phyloP scores from a whole-genome alignment of 2,113 vertebrate genomes.

The Psilopsiagon aurifrons region DNA sequence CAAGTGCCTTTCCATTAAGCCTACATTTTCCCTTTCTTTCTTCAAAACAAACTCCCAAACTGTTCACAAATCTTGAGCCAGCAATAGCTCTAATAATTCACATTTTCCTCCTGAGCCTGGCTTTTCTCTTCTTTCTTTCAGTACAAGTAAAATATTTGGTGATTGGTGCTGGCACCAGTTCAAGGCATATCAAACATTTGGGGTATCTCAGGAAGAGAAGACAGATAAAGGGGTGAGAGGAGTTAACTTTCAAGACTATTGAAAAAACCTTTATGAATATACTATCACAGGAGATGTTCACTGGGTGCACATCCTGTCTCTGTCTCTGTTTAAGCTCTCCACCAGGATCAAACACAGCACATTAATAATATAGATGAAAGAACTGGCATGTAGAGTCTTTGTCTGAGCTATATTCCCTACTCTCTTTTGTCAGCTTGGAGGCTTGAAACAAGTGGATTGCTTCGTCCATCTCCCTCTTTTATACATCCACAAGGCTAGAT shows the following conservation, averaged over 20 bases:
- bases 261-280: neutral
- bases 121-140: neutral
- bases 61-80: neutral
- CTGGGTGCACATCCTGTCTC: slow-evolving; percentile 35
- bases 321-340: slow-evolving; percentile 22
- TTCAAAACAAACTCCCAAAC: neutral
- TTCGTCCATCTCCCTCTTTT: slow-evolving; percentile 26
- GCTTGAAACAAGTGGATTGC: neutral
- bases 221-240: neutral
- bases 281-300: slow-evolving; percentile 34
- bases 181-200: neutral
- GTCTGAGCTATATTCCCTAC: slow-evolving; percentile 29
- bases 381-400: slow-evolving; percentile 19
- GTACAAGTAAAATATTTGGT: neutral
- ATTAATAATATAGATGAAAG: slow-evolving; percentile 28
- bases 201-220: neutral
- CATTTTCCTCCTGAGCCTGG: neutral
- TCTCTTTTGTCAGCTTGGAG: slow-evolving; percentile 16
- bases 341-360: slow-evolving; percentile 24
- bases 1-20: neutral
- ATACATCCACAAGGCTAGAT: neutral
- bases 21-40: neutral
- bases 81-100: neutral
- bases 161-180: neutral
- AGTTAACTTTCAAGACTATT: slow-evolving; percentile 4